These are phyloP conservation scores for Aphodius granarius DNA, from an alignment of 2,888 invertebrate species.

Conservation along the genomic window DNA sequence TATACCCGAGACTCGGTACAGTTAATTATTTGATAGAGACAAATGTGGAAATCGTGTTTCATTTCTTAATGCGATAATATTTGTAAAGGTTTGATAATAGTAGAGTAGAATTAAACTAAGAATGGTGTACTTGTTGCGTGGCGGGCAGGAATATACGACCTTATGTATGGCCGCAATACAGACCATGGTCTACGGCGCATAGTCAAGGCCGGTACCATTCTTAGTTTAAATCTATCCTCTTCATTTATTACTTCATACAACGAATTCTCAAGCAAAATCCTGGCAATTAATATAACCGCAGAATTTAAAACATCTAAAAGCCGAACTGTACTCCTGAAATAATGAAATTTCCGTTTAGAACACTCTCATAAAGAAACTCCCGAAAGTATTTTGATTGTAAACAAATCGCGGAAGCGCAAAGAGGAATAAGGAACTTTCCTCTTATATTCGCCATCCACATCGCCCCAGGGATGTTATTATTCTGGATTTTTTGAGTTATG, in stretches of 20 bases:
- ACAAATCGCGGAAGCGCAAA: background rate
- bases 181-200: too few relatives aligned
- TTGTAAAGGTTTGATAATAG: too few relatives aligned
- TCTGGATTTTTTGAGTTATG: background rate
- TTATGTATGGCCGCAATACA: too few relatives aligned
- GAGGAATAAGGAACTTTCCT: background rate
- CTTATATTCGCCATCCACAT: background rate
- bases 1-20: background rate
- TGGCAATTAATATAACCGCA: too few relatives aligned
- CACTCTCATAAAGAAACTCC: background rate
- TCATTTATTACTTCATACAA: too few relatives aligned
- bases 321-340: background rate
- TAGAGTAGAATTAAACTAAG: too few relatives aligned
- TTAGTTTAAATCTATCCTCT: too few relatives aligned
- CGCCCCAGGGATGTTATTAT: background rate
- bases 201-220: too few relatives aligned
- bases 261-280: too few relatives aligned
- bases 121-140: too few relatives aligned
- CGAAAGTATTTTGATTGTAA: background rate
- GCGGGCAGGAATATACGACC: too few relatives aligned
- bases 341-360: slow-evolving; percentile 4
- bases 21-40: background rate
- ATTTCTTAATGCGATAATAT: too few relatives aligned
- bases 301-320: background rate
- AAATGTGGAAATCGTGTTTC: background rate